These are phyloP conservation scores for Pachycephala philippinensis DNA, from an alignment of 2,113 vertebrate genomes.

Conservation along the genomic window DNA sequence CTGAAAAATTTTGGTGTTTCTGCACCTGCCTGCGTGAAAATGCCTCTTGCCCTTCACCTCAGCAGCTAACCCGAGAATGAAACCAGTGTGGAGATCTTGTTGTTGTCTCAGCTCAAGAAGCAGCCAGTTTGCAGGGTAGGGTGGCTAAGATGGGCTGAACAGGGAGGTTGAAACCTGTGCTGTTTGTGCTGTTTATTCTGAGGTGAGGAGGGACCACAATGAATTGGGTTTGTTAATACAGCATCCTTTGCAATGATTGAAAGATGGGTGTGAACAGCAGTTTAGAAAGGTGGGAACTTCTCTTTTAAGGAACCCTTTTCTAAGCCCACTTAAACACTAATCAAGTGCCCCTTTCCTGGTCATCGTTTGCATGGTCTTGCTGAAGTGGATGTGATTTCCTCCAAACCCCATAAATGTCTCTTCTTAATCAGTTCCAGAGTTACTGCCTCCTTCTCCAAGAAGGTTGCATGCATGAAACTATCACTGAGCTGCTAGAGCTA, in stretches of 20 bases:
- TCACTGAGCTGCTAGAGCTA: background rate
- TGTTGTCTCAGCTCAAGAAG: background rate
- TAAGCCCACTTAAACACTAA: background rate
- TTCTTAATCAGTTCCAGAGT: background rate
- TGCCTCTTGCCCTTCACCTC: background rate
- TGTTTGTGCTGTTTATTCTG: background rate
- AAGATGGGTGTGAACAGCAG: background rate
- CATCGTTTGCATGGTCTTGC: background rate
- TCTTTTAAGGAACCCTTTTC: background rate
- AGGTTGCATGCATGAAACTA: background rate
- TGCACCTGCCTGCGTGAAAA: background rate
- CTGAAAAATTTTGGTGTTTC: background rate
- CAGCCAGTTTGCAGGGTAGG: background rate
- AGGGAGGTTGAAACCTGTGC: background rate
- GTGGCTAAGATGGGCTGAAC: background rate
- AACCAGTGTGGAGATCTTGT: background rate
- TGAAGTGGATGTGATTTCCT: background rate
- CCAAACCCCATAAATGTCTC: background rate
- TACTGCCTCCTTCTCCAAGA: background rate
- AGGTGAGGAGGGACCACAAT: background rate
- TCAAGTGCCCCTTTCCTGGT: background rate
- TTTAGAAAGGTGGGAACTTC: background rate
- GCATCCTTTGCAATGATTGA: background rate
- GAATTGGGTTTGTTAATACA: background rate
- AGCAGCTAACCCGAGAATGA: background rate